Evolutionary conservation across 1,140 invertebrate species (phyloP).

Genomic region (Hirudo medicinalis): DNA sequence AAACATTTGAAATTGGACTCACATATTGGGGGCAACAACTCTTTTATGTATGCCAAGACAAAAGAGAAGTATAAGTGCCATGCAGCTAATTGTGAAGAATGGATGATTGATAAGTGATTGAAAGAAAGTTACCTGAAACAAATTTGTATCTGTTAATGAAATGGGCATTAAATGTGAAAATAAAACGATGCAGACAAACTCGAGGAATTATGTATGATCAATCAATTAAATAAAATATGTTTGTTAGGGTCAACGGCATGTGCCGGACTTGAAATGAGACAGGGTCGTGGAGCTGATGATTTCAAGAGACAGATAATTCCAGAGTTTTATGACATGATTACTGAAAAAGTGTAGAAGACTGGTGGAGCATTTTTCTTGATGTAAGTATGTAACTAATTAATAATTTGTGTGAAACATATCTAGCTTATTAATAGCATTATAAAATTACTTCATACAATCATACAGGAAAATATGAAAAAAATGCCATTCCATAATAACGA

Average conservation of each 20-base stretch:
- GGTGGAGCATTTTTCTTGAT: too few species aligned
- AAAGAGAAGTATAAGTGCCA: constrained; percentile 73
- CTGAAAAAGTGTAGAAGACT: too few species aligned
- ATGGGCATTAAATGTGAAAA: not conserved
- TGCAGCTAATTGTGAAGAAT: constrained; percentile 83
- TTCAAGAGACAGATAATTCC: not conserved
- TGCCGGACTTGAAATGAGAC: not conserved
- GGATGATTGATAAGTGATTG: constrained; percentile 85
- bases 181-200: not conserved
- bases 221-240: not conserved
- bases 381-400: too few species aligned
- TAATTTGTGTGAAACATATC: too few species aligned
- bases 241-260: not conserved
- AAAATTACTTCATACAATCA: too few species aligned
- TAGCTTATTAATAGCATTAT: too few species aligned
- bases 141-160: not conserved
- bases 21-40: constrained; percentile 86
- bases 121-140: constrained; percentile 56
- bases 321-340: constrained; percentile 10
- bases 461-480: too few species aligned
- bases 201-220: too few species aligned
- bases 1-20: not conserved
- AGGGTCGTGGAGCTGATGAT: not conserved
- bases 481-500: not conserved
- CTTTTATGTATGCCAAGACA: constrained; percentile 80